phyloP scores from a whole-genome alignment of 2,113 vertebrate species.

The Hippocampus comes region DNA sequence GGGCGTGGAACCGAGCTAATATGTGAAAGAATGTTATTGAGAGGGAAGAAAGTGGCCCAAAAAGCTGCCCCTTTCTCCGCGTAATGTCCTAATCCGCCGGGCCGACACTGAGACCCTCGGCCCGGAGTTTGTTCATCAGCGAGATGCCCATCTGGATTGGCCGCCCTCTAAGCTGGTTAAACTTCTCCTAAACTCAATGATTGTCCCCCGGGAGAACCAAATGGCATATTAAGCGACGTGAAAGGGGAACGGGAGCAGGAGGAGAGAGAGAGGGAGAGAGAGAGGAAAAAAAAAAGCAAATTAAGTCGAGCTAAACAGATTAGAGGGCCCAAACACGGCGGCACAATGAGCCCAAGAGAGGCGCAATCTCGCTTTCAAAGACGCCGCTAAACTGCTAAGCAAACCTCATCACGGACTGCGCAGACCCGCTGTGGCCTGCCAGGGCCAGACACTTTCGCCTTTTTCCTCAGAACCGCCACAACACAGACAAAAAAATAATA shows the following conservation, averaged over 20 bases:
- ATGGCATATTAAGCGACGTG: conserved; percentile 96
- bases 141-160: conserved; percentile 97
- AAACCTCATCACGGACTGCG: conserved; percentile 76
- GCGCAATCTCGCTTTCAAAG: conserved; percentile 81
- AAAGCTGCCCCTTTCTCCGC: conserved; percentile 97
- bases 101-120: conserved; percentile 90
- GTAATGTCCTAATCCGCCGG: conserved; percentile 98
- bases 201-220: conserved; percentile 96
- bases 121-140: conserved; percentile 96
- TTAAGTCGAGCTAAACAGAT: conserved; percentile 97
- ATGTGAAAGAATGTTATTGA: conserved; percentile 99
- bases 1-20: conserved; percentile 99
- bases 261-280: conserved; percentile 23
- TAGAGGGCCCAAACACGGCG: conserved; percentile 83
- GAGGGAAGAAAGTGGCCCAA: conserved; percentile 96
- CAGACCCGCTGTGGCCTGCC: conserved; percentile 66
- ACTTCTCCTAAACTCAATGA: conserved; percentile 99
- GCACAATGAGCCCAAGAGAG: conserved; percentile 79
- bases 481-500: conserved; percentile 9
- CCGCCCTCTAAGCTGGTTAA: conserved; percentile 97
- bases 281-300: conserved; percentile 85
- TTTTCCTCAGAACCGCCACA: conserved; percentile 34
- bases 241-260: conserved; percentile 83
- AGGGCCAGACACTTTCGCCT: conserved; percentile 69
- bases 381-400: conserved; percentile 80